Base-by-base conservation (phyloP, 1,140 invertebrate genomes). In the Drosophila lowei region DNA sequence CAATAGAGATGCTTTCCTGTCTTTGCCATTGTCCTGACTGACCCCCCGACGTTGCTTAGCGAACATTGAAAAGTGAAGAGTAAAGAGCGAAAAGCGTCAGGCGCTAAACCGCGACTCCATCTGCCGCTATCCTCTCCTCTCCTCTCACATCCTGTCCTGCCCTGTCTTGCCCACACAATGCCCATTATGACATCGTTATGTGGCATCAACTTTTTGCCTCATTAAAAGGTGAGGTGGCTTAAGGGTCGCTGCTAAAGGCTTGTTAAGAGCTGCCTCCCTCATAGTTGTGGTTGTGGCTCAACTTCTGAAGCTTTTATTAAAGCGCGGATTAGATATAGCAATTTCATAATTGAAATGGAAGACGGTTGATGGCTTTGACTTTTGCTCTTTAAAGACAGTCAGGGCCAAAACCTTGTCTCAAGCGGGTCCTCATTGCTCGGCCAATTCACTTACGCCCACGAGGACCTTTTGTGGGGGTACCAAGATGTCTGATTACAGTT, bases 171-270 rank as follows among this genome's bases (percentile, higher is more conserved):
- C 62, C 62, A 65, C 62, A 65, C 62, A 65, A 65, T 65, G 62
- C 49, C 68, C 71, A 72, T 73, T 56, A 64, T 73, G 71, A 64
- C 60, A 73, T 66, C 72, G 72, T 75, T 75, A 67, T 66, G 72
- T 66, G 61, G 71, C 72, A 50, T 18, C 61, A 75, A 75, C 71
- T 74, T 74, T 73, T 13, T 48, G 72, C 43, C 71, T 75, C 72
- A 75, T 75, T 75, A 75, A 75, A 72, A 75, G 71, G 61, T 75
- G 49, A 66, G 72, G 15, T 59, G 34, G 61, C 61, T 44, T 41
- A 43, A n/a, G 50, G 6, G 34, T 38, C 34, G 34, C 34, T 38
- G 34, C 3, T 11, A 56, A 38, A 55, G 60, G 52, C 49, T 41
- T 21, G 38, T 6, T 54, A 62, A 49, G 34, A 38, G 11, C 34